Evolutionary conservation across 2,113 vertebrate genomes (phyloP), one percentile per base, ranked within the genome.

Genomic region (Gadus chalcogrammus): DNA sequence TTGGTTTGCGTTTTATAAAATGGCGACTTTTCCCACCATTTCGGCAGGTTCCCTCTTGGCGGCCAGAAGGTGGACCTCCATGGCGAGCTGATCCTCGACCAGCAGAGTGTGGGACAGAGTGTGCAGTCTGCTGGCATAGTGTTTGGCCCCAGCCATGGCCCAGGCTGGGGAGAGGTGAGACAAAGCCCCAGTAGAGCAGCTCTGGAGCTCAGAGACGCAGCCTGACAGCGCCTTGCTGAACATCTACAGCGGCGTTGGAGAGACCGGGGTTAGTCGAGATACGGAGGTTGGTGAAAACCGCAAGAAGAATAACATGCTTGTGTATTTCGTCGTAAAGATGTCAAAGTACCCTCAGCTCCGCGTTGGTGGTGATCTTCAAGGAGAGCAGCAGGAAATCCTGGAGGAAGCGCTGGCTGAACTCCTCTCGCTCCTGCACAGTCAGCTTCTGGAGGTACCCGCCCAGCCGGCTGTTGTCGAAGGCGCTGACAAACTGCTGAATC

Each of bases 321-420:
- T 9, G 42, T 9, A 12, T 48, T 48, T 48, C 42, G 13, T 48
- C 9, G 1, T 48, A 0, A n/a, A n/a, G 15, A 15, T 64, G 7
- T 60, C 4, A 13, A 48, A 9, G 42, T 73, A 87, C 92, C 88
- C 15, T 48, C 0, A 85, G 71, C 71, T 88, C 83, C 0, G 84
- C 73, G n/a, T 79, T 75, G 1, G 84, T 85, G 15, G 80, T 80
- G 61, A 90, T 74, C 79, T 88, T 88, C 28, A 88, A 70, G 31
- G 74, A 80, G 52, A 91, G 81, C 64, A 88, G 83, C 60, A 93
- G 81, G 22, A 89, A 89, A 84, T 93, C 92, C 0, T 70, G 76
- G 11, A 93, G 82, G 38, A 77, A 93, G 61, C 61, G 70, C 5
- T 17, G 75, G 9, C 53, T 62, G 13, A 85, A 79, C 20, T 87